Evolutionary conservation across 2,797 vertebrate genomes (phyloP).

Genomic region (Paedocypris micromegethes): DNA sequence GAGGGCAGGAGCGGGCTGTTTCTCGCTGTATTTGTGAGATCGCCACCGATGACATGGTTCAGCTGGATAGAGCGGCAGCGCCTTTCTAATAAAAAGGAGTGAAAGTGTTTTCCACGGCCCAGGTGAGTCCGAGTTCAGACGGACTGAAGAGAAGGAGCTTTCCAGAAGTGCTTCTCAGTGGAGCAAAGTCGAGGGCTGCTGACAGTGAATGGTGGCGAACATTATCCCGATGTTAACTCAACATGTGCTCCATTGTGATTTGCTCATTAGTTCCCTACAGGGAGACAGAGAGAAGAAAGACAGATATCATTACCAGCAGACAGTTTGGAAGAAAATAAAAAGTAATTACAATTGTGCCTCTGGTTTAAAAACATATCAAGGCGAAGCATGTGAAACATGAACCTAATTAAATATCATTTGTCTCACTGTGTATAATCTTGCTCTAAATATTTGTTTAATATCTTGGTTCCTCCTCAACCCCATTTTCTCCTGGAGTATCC

Average conservation of each 20-base stretch:
- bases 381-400: slow-evolving; percentile 33
- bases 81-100: slow-evolving; percentile 9
- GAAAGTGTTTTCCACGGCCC: slow-evolving; percentile 45
- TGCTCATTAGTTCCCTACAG: slow-evolving; percentile 63
- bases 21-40: slow-evolving; percentile 28
- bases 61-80: not conserved
- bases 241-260: slow-evolving; percentile 57
- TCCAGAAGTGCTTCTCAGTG: slow-evolving; percentile 13
- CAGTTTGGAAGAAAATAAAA: slow-evolving; percentile 30
- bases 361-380: slow-evolving; percentile 36
- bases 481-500: slow-evolving; percentile 19
- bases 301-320: slow-evolving; percentile 42
- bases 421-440: slow-evolving; percentile 26
- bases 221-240: slow-evolving; percentile 60
- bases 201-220: slow-evolving; percentile 47
- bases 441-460: slow-evolving; percentile 37
- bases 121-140: slow-evolving; percentile 40
- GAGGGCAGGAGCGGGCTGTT: slow-evolving; percentile 50
- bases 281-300: slow-evolving; percentile 51
- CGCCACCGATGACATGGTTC: slow-evolving; percentile 30
- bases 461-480: slow-evolving; percentile 11
- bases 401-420: slow-evolving; percentile 34
- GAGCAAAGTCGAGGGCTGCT: slow-evolving; percentile 24
- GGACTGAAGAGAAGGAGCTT: not conserved
- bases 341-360: slow-evolving; percentile 32